Evolutionary conservation across 2,113 vertebrate genomes (phyloP).

Genomic region (Albula glossodonta): DNA sequence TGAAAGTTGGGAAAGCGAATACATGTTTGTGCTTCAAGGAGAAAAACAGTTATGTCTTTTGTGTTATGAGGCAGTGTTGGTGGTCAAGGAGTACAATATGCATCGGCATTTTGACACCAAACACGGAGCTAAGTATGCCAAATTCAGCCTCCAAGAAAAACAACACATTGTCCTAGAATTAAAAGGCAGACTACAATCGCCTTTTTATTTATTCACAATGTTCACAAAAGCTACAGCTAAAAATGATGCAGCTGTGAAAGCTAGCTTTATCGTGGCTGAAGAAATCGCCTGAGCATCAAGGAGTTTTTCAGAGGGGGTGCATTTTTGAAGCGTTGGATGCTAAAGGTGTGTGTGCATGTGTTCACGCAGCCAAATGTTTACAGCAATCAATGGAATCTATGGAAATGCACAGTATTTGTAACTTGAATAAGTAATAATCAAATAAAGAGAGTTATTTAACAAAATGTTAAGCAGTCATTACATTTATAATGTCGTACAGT

Average conservation of each 20-base stretch:
- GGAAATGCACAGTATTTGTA: background rate
- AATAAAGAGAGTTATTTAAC: too few relatives aligned
- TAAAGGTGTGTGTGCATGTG: constrained; percentile 47
- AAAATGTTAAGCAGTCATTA: too few relatives aligned
- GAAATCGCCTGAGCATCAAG: constrained; percentile 41
- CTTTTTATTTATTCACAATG: constrained; percentile 22
- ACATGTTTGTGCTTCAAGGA: constrained; percentile 32
- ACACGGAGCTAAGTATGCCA: too few relatives aligned
- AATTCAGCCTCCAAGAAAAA: too few relatives aligned
- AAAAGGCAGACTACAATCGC: constrained; percentile 41
- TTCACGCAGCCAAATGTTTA: background rate
- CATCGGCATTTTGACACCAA: background rate
- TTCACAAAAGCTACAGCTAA: constrained; percentile 41
- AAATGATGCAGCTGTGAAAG: constrained; percentile 49
- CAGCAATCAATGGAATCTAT: too few relatives aligned
- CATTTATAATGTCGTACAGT: background rate
- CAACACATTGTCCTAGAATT: constrained; percentile 35
- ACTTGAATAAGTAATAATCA: too few relatives aligned
- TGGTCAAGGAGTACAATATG: background rate
- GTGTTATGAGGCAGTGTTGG: constrained; percentile 1
- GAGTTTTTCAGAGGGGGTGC: constrained; percentile 43
- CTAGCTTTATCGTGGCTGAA: constrained; percentile 52
- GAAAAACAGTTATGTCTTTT: background rate
- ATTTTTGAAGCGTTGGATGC: constrained; percentile 6
- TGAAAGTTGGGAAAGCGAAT: constrained; percentile 22